A percentile compares a stretch with the other conserved stretches of the same genome.
phyloP scores from a whole-genome alignment of 2,113 vertebrate species.

The Diphyllodes magnificus region DNA sequence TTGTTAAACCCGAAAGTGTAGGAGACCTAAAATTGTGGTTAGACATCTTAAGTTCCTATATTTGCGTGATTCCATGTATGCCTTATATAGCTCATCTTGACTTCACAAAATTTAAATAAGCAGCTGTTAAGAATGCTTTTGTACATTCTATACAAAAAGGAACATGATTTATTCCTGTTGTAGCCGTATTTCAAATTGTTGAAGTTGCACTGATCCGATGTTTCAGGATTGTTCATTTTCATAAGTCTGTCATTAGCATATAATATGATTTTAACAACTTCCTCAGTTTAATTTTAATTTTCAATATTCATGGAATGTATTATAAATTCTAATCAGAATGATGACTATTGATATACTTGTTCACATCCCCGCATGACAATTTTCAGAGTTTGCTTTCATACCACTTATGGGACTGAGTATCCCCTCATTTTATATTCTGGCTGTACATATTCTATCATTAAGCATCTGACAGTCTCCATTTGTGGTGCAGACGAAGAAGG shows the following conservation, averaged over 20 bases:
- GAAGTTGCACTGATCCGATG: background rate
- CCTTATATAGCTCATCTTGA: background rate
- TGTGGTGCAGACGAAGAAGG: background rate
- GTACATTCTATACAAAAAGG: constrained; percentile 12
- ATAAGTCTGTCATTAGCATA: background rate
- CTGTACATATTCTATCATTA: background rate
- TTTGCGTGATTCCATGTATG: background rate
- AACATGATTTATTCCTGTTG: constrained; percentile 19
- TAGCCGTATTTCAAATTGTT: constrained; percentile 3
- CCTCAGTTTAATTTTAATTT: background rate
- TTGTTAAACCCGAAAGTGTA: background rate
- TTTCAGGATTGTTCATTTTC: constrained; percentile 11
- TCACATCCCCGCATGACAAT: background rate
- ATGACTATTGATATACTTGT: background rate
- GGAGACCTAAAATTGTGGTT: background rate
- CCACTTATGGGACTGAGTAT: background rate
- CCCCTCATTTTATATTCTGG: background rate
- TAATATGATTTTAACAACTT: constrained; percentile 18
- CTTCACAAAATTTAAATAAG: constrained; percentile 17
- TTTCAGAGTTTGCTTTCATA: background rate
- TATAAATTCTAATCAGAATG: background rate
- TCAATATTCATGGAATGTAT: background rate
- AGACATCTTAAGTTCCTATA: background rate
- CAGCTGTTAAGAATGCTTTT: constrained; percentile 24
- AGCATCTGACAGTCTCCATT: background rate